Evolutionary conservation across 2,797 vertebrate genomes (phyloP), one percentile per base, ranked within the genome.

Genomic region (Nasua narica): DNA sequence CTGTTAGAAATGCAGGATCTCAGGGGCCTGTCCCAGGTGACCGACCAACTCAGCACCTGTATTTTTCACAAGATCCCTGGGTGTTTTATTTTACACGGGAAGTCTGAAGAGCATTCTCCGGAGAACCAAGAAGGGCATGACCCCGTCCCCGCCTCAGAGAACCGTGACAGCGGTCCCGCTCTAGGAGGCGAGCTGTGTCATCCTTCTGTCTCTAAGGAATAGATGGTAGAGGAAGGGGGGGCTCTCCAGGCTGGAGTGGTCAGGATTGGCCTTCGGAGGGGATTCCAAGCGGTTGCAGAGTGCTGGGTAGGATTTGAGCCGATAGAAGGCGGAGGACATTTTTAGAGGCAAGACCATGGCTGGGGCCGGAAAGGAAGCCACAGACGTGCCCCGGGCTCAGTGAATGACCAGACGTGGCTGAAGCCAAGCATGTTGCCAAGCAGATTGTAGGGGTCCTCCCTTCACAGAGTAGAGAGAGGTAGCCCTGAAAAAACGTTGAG

Each of bases 301-400:
- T n/a, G 32, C 8, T 25, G 21, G 54, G 25, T 40, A 72, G 23
- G 15, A 40, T 46, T 27, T n/a, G 40, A 83, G 52, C 90, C 35
- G 14, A 81, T 18, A 11, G 12, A 37, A 37, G 15, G 18, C 0
- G 9, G 21, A 40, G 60, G 29, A 13, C 60, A 29, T 70, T n/a
- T 54, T 15, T 32, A 40, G 60, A 56, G 40, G 27, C 35, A 62
- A 81, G 16, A n/a, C 52, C 19, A 0, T 4, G 1, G 16, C 14
- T 4, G 3, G 32, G 50, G 40, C 32, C 40, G 23, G 54, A 23
- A 87, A 69, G 54, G 43, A 54, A 54, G 54, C 40, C 23, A 3
- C 5, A 15, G 21, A 8, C 13, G 1, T 46, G 3, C 52, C 19
- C 56, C 0, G 0, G 74, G 29, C 18, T 48, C 14, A 3, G 8